Evolutionary conservation across 2,888 invertebrate genomes (phyloP).

Genomic region (Clitarchus hookeri): DNA sequence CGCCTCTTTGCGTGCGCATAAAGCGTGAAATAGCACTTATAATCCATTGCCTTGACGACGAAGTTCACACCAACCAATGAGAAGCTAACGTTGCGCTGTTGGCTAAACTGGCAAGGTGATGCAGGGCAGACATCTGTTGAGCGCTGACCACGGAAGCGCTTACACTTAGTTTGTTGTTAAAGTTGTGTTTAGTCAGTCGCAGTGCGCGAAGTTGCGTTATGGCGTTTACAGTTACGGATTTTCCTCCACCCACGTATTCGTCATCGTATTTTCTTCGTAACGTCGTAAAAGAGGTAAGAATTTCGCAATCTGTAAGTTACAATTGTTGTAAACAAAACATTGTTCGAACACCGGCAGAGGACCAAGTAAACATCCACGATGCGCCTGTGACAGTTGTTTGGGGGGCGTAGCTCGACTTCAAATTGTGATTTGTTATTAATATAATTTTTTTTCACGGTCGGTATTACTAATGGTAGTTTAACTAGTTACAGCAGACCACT

Average conservation of each 20-base stretch:
- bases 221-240: constrained; percentile 41
- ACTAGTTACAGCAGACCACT: background rate
- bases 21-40: too few species aligned
- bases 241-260: constrained; percentile 42
- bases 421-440: background rate
- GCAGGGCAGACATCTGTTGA: background rate
- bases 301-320: background rate
- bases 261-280: constrained; percentile 41
- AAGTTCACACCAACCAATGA: too few species aligned
- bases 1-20: too few species aligned
- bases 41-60: too few species aligned
- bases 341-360: background rate
- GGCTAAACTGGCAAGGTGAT: background rate
- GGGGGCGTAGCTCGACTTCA: background rate
- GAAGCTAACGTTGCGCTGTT: background rate
- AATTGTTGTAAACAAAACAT: background rate
- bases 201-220: constrained; percentile 10
- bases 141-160: background rate
- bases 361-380: background rate
- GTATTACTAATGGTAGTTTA: too few species aligned
- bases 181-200: background rate
- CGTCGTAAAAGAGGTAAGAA: constrained; percentile 42
- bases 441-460: background rate
- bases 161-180: background rate
- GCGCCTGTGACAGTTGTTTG: background rate